These are phyloP conservation scores for Drosophila nikananu DNA, from an alignment of 1,140 invertebrate genomes.

Conservation along the genomic window DNA sequence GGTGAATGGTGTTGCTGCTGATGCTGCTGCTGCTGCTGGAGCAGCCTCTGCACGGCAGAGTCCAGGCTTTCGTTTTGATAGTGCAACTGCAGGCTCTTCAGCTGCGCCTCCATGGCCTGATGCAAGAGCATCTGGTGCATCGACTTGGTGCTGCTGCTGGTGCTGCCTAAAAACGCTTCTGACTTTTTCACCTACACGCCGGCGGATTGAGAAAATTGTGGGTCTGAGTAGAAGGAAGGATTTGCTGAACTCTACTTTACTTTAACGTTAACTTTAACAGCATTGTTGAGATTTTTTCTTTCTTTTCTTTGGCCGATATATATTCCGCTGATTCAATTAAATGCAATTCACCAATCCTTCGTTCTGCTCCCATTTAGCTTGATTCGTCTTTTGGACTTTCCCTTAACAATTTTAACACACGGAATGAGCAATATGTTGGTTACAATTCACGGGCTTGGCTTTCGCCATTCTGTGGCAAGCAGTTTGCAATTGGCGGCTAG, in stretches of 20 bases:
- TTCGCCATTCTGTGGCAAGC: slow-evolving; percentile 44
- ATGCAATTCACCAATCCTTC: slow-evolving; percentile 72
- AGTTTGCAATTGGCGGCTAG: slow-evolving; percentile 67
- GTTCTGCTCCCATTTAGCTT: slow-evolving; percentile 63
- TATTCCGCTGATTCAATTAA: slow-evolving; percentile 58
- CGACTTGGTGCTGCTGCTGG: slow-evolving; percentile 46
- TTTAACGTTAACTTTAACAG: slow-evolving; percentile 32
- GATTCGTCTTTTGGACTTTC: slow-evolving; percentile 38
- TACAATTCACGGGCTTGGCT: slow-evolving; percentile 9
- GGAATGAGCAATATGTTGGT: slow-evolving; percentile 4
- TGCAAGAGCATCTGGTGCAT: slow-evolving; percentile 73
- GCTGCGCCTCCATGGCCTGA: slow-evolving; percentile 70
- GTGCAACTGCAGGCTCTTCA: slow-evolving; percentile 64
- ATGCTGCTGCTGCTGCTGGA: slow-evolving; percentile 67
- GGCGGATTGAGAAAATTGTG: slow-evolving; percentile 62
- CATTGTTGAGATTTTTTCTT: slow-evolving; percentile 86
- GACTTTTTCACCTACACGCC: slow-evolving; percentile 66
- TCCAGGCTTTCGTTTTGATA: slow-evolving; percentile 68
- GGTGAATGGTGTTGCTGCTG: slow-evolving; percentile 38
- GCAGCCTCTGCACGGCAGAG: slow-evolving; percentile 64
- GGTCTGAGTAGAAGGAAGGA: slow-evolving; percentile 80
- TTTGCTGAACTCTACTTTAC: slow-evolving; percentile 58
- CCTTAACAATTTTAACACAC: slow-evolving; percentile 55
- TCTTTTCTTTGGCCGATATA: slow-evolving; percentile 84
- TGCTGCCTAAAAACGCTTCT: slow-evolving; percentile 52